Evolutionary conservation across 2,797 vertebrate genomes (phyloP).

Genomic region (Hippopotamyrus pictus): DNA sequence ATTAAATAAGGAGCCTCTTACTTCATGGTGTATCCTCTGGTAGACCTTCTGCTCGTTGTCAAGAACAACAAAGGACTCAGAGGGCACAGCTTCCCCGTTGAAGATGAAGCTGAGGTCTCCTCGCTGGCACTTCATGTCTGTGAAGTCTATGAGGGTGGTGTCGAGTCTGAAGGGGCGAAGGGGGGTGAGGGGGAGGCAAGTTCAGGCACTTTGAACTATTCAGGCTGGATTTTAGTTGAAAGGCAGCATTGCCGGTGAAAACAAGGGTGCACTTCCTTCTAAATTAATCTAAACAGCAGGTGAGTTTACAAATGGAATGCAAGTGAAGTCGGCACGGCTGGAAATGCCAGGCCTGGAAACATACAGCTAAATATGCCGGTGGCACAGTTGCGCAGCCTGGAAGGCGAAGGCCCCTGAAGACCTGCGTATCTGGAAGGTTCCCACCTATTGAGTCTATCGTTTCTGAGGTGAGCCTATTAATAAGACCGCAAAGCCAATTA

Average conservation of each 20-base stretch:
- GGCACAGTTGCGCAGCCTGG: background rate
- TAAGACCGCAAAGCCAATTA: conserved; percentile 5
- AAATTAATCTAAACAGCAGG: background rate
- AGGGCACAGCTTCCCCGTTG: conserved; percentile 83
- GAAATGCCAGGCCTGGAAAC: background rate
- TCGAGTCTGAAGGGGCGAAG: conserved; percentile 70
- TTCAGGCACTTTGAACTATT: background rate
- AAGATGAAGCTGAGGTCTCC: conserved; percentile 98
- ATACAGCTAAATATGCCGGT: background rate
- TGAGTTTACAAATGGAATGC: background rate
- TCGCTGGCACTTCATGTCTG: conserved; percentile 99
- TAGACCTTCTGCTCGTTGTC: conserved; percentile 98
- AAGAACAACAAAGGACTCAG: conserved; percentile 95
- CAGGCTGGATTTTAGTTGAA: background rate
- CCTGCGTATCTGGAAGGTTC: background rate
- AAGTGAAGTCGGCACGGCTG: background rate
- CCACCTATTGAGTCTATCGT: background rate
- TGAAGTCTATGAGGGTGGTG: conserved; percentile 97
- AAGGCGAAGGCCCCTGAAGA: background rate
- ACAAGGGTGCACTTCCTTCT: background rate
- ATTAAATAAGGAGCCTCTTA: conserved; percentile 35
- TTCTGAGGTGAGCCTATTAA: background rate
- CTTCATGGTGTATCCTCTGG: conserved; percentile 97
- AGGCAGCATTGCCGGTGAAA: background rate
- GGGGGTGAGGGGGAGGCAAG: background rate